A percentile compares a stretch with the other conserved stretches of the same genome.
Conservation (phyloP, 2,797 vertebrate species). For the Psittacula derbiana region DNA sequence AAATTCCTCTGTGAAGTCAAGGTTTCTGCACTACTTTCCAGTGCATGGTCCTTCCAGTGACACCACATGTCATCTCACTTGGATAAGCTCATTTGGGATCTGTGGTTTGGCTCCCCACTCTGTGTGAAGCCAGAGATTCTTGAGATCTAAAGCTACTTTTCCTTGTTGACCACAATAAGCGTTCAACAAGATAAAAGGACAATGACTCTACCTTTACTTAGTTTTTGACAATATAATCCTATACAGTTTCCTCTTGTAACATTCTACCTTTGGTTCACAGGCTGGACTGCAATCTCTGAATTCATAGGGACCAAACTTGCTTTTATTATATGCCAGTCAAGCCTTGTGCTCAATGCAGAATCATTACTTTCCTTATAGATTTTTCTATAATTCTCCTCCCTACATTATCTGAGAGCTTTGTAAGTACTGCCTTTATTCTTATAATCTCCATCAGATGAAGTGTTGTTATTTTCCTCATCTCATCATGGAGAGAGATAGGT, state of each 20-base stretch:
- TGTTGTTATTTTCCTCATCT: background rate
- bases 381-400: background rate
- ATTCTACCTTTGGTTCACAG: background rate
- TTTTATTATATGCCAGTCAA: background rate
- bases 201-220: background rate
- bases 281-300: background rate
- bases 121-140: background rate
- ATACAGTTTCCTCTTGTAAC: accelerated
- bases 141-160: background rate
- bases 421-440: constrained; percentile 1
- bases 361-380: background rate
- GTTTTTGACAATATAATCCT: background rate
- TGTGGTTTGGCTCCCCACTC: accelerated
- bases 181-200: background rate
- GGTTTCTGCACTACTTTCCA: background rate
- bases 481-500: background rate
- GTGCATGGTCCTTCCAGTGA: accelerated
- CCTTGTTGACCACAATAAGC: background rate
- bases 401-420: background rate
- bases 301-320: background rate
- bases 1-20: background rate
- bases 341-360: background rate
- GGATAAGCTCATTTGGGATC: background rate
- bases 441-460: background rate
- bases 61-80: background rate